Percentiles rank a stretch among this genome's conserved stretches.
These are phyloP conservation scores for Pempheris klunzingeri DNA, from an alignment of 2,797 vertebrate species.

Conservation along the genomic window DNA sequence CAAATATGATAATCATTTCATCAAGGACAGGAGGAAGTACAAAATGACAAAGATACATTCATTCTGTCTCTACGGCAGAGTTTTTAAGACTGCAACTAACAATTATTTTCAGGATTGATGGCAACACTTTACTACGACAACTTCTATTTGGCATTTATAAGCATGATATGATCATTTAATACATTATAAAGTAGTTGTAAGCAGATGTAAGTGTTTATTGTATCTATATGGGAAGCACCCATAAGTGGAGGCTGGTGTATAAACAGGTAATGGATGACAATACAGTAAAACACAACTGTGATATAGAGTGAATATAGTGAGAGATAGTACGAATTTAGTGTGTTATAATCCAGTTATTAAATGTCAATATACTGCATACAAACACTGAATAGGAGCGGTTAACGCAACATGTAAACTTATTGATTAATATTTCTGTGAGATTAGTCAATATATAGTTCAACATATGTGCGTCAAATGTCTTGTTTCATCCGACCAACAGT, in stretches of 20 bases:
- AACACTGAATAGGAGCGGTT: background rate
- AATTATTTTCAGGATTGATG: no score
- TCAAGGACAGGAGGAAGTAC: constrained; percentile 32
- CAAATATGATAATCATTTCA: background rate
- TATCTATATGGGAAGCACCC: background rate
- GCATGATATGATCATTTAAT: background rate
- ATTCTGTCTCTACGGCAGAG: background rate
- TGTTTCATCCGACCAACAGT: background rate
- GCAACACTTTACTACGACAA: background rate
- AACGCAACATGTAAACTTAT: background rate
- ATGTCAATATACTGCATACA: background rate
- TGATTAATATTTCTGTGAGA: background rate
- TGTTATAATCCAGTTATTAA: background rate
- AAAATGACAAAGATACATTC: constrained; percentile 1
- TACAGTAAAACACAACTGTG: background rate
- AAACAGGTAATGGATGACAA: background rate
- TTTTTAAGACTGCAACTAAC: background rate
- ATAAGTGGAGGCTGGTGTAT: background rate
- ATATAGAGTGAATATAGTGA: no score
- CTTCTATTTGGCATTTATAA: background rate
- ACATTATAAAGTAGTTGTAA: background rate
- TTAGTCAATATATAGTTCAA: background rate
- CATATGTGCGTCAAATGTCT: background rate
- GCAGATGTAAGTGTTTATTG: background rate
- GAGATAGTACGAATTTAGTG: no score